Evolutionary conservation across 2,797 vertebrate genomes (phyloP), one percentile per base, ranked within the genome.

Genomic region (Masticophis lateralis): DNA sequence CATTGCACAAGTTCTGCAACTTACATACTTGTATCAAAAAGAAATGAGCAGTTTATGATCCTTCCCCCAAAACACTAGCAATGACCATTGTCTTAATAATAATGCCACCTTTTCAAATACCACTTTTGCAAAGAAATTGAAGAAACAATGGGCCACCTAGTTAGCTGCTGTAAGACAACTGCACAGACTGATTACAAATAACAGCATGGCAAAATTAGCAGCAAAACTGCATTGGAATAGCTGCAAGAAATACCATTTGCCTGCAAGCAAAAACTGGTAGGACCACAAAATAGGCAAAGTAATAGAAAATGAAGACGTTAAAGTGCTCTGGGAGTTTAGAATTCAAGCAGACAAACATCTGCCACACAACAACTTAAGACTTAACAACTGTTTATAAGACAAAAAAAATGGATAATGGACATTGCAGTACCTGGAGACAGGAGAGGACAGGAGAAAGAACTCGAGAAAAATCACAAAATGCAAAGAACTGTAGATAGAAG

Each of bases 21-120:
- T 79, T 79, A 22, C 18, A 79, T 79, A 18, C 18, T 79, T 43
- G 37, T 22, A 37, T 79, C 74, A 43, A 79, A 74, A 7, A 37
- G 93, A 88, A 56, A 88, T 94, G 92, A 43, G 16, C 18, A 79
- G 87, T 86, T n/a, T 94, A 92, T 8, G 91, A 22, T 16, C 94
- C 96, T 66, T 20, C 8, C n/a, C 37, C 32, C 93, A 61, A 88
- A 94, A 96, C 14, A 61, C 60, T 89, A 94, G 32, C 86, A 57
- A 11, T 94, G 59, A 18, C 43, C 93, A 94, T 14, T 2, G 13
- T 13, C 43, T 92, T 95, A 63, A 69, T 12, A 91, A 93, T 94
- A 96, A 89, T 89, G n/a, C 14, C 66, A 69, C 66, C n/a, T 18
- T 69, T 69, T 20, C 69, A 79, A 79, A 79, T 43, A 43, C 32